These are phyloP conservation scores for Chelidonichthys spinosus DNA, from an alignment of 2,797 vertebrate species.

Conservation along the genomic window DNA sequence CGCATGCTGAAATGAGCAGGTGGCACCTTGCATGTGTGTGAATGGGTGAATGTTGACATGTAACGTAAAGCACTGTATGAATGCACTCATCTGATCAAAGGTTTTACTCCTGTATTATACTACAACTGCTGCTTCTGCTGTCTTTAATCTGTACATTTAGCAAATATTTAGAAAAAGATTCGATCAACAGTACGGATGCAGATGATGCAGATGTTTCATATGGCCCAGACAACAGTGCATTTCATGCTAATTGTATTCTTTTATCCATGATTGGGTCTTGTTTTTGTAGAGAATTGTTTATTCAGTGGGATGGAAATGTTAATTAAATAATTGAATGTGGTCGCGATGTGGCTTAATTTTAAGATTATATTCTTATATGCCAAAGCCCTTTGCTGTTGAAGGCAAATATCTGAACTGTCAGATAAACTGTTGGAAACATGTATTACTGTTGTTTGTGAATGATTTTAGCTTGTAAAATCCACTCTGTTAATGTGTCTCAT, in stretches of 20 bases:
- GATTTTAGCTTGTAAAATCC: neutral
- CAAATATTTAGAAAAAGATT: neutral
- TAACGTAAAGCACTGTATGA: too few species aligned
- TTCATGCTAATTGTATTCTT: neutral
- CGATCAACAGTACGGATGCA: neutral
- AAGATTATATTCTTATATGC: neutral
- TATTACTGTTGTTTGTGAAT: neutral
- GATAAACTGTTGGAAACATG: neutral
- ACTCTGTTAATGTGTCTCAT: neutral
- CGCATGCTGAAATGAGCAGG: too few species aligned
- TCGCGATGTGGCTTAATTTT: neutral
- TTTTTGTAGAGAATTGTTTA: neutral
- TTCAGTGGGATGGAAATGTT: neutral
- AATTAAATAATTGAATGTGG: neutral
- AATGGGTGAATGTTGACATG: too few species aligned
- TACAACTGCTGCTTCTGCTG: constrained; percentile 12
- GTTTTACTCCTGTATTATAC: constrained; percentile 18
- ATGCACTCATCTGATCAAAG: constrained; percentile 18
- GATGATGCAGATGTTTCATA: neutral
- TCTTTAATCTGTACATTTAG: constrained; percentile 3
- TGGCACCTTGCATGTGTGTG: too few species aligned
- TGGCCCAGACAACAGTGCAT: neutral
- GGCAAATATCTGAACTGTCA: neutral
- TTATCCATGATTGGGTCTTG: neutral
- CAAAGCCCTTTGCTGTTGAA: neutral